Evolutionary conservation across 2,113 vertebrate species (phyloP).

Genomic region (Sinosuthora webbiana): DNA sequence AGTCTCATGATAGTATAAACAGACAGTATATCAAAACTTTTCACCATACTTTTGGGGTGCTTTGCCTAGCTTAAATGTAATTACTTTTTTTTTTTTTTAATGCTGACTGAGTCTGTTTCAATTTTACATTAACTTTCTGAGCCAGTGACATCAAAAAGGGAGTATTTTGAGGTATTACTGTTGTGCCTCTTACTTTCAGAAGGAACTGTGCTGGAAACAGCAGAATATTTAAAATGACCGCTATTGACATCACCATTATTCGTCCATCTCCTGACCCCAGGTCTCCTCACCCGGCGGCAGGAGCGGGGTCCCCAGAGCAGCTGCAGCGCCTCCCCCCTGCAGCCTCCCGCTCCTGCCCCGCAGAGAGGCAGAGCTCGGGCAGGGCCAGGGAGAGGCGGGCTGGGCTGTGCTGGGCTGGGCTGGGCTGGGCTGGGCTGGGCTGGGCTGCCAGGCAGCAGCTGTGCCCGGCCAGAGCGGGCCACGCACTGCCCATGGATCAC

Average conservation of each 20-base stretch:
- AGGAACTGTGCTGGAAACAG: background rate
- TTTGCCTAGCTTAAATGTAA: background rate
- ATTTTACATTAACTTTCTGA: background rate
- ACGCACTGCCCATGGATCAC: accelerated
- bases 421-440: background rate
- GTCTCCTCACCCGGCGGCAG: background rate
- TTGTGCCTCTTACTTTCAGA: background rate
- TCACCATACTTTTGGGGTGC: background rate
- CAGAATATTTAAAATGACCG: background rate
- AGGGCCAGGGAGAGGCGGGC: background rate
- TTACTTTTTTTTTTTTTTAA: no score
- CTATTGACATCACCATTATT: background rate
- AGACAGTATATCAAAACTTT: background rate
- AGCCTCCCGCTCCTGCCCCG: background rate
- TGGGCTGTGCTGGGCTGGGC: no score
- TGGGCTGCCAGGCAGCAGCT: background rate
- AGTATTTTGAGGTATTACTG: background rate
- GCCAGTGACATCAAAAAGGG: background rate
- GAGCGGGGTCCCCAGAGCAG: accelerated
- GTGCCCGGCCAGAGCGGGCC: background rate
- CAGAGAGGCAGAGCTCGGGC: background rate
- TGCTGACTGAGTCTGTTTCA: background rate
- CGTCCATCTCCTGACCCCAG: background rate
- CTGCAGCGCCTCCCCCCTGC: accelerated
- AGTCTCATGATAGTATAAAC: background rate